Evolutionary conservation across 2,797 vertebrate species (phyloP).

Genomic region (Epinephelus malabaricus): DNA sequence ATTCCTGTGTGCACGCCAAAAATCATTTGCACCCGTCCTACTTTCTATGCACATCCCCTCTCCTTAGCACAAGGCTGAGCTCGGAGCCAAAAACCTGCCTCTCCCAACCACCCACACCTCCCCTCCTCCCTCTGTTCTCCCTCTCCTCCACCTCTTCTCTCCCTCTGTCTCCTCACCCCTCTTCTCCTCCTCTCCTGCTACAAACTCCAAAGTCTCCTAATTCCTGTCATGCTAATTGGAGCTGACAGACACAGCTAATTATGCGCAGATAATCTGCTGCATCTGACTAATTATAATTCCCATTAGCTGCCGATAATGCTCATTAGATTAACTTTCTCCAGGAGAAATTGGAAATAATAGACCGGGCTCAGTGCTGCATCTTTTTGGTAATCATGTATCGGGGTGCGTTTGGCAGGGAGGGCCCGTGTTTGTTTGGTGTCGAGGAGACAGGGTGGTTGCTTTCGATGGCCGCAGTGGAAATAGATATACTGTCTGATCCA

Average conservation of each 20-base stretch:
- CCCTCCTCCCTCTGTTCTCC: slow-evolving; percentile 24
- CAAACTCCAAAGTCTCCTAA: slow-evolving; percentile 81
- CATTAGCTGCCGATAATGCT: slow-evolving; percentile 89
- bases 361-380: slow-evolving; percentile 63
- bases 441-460: slow-evolving; percentile 45
- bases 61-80: slow-evolving; percentile 52
- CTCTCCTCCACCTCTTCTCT: slow-evolving; percentile 12
- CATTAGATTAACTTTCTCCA: slow-evolving; percentile 90
- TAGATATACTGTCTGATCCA: slow-evolving; percentile 63
- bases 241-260: slow-evolving; percentile 90
- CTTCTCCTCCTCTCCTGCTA: slow-evolving; percentile 47
- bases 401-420: slow-evolving; percentile 50
- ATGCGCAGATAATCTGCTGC: slow-evolving; percentile 89
- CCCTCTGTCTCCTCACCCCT: slow-evolving; percentile 42
- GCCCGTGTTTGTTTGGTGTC: slow-evolving; percentile 63
- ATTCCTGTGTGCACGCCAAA: slow-evolving; percentile 33
- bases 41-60: slow-evolving; percentile 57
- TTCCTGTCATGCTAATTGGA: slow-evolving; percentile 88
- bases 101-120: slow-evolving; percentile 40
- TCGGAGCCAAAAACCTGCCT: slow-evolving; percentile 69
- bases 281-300: slow-evolving; percentile 91
- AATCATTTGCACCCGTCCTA: slow-evolving; percentile 51
- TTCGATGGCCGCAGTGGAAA: slow-evolving; percentile 56
- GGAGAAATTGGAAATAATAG: slow-evolving; percentile 88
- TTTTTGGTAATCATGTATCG: slow-evolving; percentile 64